phyloP scores from a whole-genome alignment of 2,113 vertebrate species.

The Corvus hawaiiensis region DNA sequence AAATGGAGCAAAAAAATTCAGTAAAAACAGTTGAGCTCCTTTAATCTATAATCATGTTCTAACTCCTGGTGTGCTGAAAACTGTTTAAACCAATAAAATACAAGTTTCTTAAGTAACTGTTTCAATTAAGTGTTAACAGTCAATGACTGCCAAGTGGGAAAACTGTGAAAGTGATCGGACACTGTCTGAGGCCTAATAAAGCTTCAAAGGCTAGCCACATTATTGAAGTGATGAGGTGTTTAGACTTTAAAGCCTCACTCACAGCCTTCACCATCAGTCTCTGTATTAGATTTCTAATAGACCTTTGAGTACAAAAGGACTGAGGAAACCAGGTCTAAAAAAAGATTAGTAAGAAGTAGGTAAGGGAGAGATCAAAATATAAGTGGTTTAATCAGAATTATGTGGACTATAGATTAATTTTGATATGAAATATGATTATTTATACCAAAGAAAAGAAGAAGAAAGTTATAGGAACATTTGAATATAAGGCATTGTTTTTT shows the following conservation, averaged over 20 bases:
- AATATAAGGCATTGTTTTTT: neutral
- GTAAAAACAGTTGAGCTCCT: neutral
- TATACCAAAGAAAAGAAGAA: neutral
- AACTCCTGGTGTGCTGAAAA: neutral
- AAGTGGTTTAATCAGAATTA: neutral
- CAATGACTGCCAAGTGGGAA: slow-evolving; percentile 7
- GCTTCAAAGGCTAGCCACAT: slow-evolving; percentile 19
- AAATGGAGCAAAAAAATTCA: neutral
- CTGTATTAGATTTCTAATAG: neutral
- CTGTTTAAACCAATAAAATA: neutral
- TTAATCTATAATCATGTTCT: neutral
- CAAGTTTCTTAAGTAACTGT: neutral
- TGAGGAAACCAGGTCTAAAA: neutral
- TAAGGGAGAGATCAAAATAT: neutral
- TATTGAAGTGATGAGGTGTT: slow-evolving; percentile 45
- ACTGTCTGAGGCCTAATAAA: slow-evolving; percentile 26
- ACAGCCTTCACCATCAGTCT: neutral
- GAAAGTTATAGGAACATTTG: neutral
- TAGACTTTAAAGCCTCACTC: slow-evolving; percentile 8
- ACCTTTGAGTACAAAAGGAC: neutral
- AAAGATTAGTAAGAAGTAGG: neutral
- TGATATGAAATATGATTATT: neutral
- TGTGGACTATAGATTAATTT: neutral
- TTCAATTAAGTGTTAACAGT: slow-evolving; percentile 30
- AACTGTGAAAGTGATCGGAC: slow-evolving; percentile 18